Base-by-base conservation (phyloP, 2,113 vertebrate species). In the Dunckerocampus dactyliophorus region DNA sequence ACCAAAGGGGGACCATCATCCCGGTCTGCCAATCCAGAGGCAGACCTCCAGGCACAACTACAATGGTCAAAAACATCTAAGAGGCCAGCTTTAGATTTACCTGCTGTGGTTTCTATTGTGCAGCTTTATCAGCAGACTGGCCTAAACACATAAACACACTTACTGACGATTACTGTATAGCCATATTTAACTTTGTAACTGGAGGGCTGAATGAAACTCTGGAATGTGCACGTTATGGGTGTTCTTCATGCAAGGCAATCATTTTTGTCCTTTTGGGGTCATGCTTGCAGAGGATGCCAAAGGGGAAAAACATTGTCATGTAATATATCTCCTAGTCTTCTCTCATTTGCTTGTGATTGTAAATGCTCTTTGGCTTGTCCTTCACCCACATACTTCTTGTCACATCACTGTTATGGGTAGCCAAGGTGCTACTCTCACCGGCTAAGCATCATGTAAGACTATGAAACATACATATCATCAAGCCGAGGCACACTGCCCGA, bases 191-290 rank as follows among this genome's bases (percentile, higher is more conserved):
- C n/a, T 58, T 67, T 57, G 19, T 55, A 67, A 72, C 43, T 22
- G 58, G 45, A 22, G 60, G 57, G 55, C 24, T 59, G 63, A 67
- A 65, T 71, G 59, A 65, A 73, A 60, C 34, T 31, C 24, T 71
- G 65, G 66, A 73, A 75, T 74, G 62, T 66, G 56, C 71, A 46
- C 21, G 62, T 57, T 19, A 60, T 54, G 56, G 28, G 17, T 28
- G 34, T 10, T 48, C 50, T 54, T 62, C 24, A 59, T 48, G 42
- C 50, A 64, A 34, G 50, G 47, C 64, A 56, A 57, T 72, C 24
- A 67, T 69, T 77, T 71, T 66, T 81, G 72, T 74, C 70, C 60
- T 76, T 80, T 69, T 74, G 79, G 72, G 69, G 70, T 67, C 52
- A 67, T 65, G 59, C 63, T 42, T 65, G 10, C 2, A 6, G 62